Evolutionary conservation across 2,888 invertebrate species (phyloP), one percentile per base, ranked within the genome.

Genomic region (Lydus trimaculatus): DNA sequence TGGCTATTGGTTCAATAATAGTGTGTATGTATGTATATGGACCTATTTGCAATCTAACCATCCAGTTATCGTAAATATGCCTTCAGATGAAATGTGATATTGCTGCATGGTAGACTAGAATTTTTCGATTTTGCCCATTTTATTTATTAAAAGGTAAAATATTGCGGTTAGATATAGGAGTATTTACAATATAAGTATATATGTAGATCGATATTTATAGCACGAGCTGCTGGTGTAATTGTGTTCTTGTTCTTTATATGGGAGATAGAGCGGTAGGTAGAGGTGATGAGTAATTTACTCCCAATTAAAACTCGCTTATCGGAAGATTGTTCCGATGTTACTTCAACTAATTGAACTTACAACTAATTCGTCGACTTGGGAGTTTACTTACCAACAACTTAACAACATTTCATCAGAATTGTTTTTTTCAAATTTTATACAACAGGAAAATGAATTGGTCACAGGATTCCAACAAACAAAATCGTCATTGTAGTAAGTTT

Each of bases 281-380:
- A 36, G 36, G 20, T 48, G 48, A 48, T 48, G 48, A 48, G 20
- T 48, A 48, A 48, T 48, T 48, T 48, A 20, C 48, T 20, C 48
- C 11, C 48, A 48, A 48, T 48, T 48, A 48, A 48, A 48, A 48
- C 48, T 20, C 9, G 48, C 48, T 48, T 48, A 48, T 48, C 48
- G 48, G 20, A 7, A 6, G 1, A 2, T 1, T 13, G 48, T n/a
- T 39, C n/a, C 20, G 8, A 20, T 39, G 17, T 9, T 48, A 8
- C 48, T 9, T 17, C 48, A 48, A 20, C 48, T 48, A 48, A 48
- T 48, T 48, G 48, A 9, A 48, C 13, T 0, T 20, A n/a, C n/a
- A 48, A 9, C 9, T 48, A 36, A 36, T 36, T 13, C 36, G 15
- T 36, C 48, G 9, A 48, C 23, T 20, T 48, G 20, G 11, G 20